phyloP scores from a whole-genome alignment of 2,888 invertebrate species.

The Drosophila neonasuta region DNA sequence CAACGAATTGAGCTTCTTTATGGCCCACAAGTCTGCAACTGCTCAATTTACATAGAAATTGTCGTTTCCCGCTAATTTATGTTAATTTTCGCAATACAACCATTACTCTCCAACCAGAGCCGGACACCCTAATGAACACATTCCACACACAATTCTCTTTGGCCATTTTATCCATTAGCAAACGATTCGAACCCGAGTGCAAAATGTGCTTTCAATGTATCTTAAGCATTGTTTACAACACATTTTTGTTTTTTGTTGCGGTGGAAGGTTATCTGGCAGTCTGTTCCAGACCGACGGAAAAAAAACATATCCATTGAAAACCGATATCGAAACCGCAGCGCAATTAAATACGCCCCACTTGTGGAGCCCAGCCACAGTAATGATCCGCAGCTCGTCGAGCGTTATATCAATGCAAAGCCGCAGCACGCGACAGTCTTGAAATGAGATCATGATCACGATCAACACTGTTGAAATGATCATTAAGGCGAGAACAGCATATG shows the following conservation, averaged over 20 bases:
- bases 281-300: not conserved
- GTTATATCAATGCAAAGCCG: slow-evolving; percentile 44
- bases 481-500: not conserved
- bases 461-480: not conserved
- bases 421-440: slow-evolving; percentile 60
- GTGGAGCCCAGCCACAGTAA: slow-evolving; percentile 3
- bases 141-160: slow-evolving; percentile 2
- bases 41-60: slow-evolving; percentile 69
- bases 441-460: slow-evolving; percentile 24
- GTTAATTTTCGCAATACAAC: slow-evolving; percentile 55
- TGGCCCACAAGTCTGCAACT: slow-evolving; percentile 46
- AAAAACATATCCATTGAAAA: slow-evolving; percentile 30
- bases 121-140: slow-evolving; percentile 5
- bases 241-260: not conserved
- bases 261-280: not conserved
- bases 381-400: not conserved
- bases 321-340: slow-evolving; percentile 28
- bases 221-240: not conserved
- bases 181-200: not conserved
- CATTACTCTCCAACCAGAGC: not conserved
- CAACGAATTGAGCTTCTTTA: slow-evolving; percentile 62
- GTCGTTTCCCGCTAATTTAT: slow-evolving; percentile 63
- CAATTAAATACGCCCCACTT: slow-evolving; percentile 60
- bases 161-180: not conserved
- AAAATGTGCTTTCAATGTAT: not conserved